Conservation (phyloP, 2,888 invertebrate species). For the Dermolepida albohirtum region DNA sequence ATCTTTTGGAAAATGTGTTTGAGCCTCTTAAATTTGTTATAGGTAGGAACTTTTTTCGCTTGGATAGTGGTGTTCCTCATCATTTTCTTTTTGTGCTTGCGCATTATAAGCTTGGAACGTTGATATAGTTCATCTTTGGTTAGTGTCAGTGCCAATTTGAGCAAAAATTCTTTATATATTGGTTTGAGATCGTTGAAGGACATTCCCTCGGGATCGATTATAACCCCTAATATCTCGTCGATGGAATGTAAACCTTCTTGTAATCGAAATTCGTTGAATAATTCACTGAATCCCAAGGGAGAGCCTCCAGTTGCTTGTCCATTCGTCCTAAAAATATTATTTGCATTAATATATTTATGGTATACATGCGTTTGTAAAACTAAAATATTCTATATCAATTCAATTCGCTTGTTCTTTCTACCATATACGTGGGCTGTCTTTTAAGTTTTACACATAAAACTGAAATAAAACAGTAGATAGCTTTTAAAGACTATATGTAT, state of each 20-base stretch:
- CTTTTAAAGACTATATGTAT: no score
- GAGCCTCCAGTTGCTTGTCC: slow-evolving; percentile 79
- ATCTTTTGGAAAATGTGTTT: slow-evolving; percentile 70
- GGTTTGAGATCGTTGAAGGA: slow-evolving; percentile 93
- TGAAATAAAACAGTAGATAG: no score
- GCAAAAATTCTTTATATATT: slow-evolving; percentile 88
- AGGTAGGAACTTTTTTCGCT: slow-evolving; percentile 55
- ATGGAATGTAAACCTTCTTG: slow-evolving; percentile 90
- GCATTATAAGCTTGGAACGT: slow-evolving; percentile 90
- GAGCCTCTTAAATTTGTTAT: slow-evolving; percentile 59
- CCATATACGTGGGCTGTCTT: no score
- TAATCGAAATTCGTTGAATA: slow-evolving; percentile 87
- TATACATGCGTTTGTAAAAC: no score
- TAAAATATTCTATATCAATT: no score
- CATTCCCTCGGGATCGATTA: slow-evolving; percentile 93
- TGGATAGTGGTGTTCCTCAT: slow-evolving; percentile 68
- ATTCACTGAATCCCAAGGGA: slow-evolving; percentile 86
- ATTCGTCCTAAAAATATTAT: slow-evolving; percentile 68
- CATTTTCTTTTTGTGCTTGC: slow-evolving; percentile 81
- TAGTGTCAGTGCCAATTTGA: slow-evolving; percentile 87
- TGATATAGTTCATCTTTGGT: slow-evolving; percentile 94
- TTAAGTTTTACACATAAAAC: no score
- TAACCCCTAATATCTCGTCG: slow-evolving; percentile 88
- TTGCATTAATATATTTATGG: no score
- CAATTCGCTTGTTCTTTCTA: no score